Evolutionary conservation across 2,797 vertebrate species (phyloP).

Genomic region (Pogonophryne albipinna): DNA sequence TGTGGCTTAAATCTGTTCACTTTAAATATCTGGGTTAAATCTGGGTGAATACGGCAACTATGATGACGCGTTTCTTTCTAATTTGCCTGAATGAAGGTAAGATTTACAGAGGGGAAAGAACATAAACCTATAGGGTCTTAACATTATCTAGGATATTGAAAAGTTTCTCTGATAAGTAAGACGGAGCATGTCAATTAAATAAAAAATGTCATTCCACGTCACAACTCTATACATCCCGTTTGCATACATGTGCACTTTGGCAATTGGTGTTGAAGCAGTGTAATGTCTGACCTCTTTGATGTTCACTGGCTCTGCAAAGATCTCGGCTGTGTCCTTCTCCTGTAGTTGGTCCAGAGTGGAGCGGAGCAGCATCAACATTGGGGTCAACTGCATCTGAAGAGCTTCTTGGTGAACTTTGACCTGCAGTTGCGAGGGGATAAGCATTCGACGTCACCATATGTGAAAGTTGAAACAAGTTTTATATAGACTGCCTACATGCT

Average conservation of each 20-base stretch:
- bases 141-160: neutral
- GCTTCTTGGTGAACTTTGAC: conserved; percentile 94
- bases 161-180: neutral
- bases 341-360: conserved; percentile 95
- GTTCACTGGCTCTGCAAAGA: conserved; percentile 93
- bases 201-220: neutral
- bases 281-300: conserved; percentile 69
- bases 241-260: neutral
- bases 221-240: neutral
- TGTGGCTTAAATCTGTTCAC: neutral
- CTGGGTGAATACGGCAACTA: neutral
- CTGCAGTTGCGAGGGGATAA: conserved; percentile 71
- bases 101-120: neutral
- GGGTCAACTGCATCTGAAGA: conserved; percentile 94
- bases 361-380: conserved; percentile 91
- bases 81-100: neutral
- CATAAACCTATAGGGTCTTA: neutral
- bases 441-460: neutral
- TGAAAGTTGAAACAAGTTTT: neutral
- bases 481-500: neutral
- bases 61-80: neutral
- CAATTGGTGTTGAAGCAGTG: neutral
- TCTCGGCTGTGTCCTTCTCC: conserved; percentile 94
- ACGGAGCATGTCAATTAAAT: neutral
- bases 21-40: neutral